These are phyloP conservation scores for Pogonocherus hispidulus DNA, from an alignment of 2,888 invertebrate genomes.

Conservation along the genomic window DNA sequence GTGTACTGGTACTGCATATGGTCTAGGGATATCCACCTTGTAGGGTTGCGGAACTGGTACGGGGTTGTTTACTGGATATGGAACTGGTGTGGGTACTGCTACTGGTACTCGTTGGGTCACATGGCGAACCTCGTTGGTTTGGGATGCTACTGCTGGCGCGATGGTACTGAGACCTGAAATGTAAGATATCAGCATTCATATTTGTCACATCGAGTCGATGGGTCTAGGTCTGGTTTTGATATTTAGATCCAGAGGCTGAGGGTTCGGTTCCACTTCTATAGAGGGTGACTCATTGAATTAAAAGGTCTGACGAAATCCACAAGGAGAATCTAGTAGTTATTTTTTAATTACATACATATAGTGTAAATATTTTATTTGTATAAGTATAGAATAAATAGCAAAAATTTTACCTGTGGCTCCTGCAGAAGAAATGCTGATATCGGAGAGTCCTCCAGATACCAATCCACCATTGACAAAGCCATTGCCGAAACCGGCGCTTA, in stretches of 20 bases:
- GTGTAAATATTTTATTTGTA: no score
- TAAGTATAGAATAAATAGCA: no score
- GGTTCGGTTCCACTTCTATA: no score
- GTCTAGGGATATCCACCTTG: slow-evolving; percentile 50
- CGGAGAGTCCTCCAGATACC: neutral
- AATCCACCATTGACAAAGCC: neutral
- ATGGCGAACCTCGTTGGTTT: slow-evolving; percentile 34
- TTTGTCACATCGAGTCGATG: no score
- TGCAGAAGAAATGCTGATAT: neutral
- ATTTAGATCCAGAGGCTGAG: no score
- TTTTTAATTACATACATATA: no score
- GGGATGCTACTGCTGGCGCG: neutral
- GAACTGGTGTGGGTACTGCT: slow-evolving; percentile 46
- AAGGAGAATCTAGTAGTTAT: no score
- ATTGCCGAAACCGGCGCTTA: neutral
- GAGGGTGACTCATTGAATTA: no score
- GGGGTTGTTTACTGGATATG: slow-evolving; percentile 43
- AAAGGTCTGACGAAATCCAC: no score
- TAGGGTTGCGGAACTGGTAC: slow-evolving; percentile 51
- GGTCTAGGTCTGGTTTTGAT: no score
- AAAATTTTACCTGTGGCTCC: slow-evolving; percentile 2
- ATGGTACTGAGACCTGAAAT: neutral
- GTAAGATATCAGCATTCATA: no score
- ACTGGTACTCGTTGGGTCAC: slow-evolving; percentile 42
- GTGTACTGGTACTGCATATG: slow-evolving; percentile 49